phyloP scores from a whole-genome alignment of 2,113 vertebrate species.

The Sitta europaea region DNA sequence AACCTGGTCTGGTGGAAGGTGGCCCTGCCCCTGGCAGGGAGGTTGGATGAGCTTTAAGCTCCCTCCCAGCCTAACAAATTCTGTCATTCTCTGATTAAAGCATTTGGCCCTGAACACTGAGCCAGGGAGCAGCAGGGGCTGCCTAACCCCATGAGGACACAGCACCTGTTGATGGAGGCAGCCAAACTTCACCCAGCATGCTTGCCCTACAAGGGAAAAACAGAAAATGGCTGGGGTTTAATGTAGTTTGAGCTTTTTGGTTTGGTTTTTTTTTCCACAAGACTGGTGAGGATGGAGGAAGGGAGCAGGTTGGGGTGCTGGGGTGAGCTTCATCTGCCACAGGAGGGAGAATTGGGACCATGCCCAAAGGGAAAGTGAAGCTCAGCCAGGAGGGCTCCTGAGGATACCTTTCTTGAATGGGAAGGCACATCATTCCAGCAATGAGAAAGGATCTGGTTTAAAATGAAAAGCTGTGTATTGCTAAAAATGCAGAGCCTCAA shows the following conservation, averaged over 20 bases:
- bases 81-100: neutral
- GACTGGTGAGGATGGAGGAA: neutral
- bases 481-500: neutral
- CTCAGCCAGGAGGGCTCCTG: neutral
- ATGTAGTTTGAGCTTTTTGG: neutral
- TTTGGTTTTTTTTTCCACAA: no score
- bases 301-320: neutral
- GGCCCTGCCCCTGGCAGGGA: neutral
- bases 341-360: neutral
- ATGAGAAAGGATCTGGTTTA: neutral
- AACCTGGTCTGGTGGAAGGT: neutral
- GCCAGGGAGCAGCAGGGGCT: neutral
- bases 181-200: neutral
- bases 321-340: neutral
- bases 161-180: neutral
- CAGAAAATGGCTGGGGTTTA: neutral
- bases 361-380: neutral
- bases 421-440: neutral
- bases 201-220: neutral
- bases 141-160: accelerated
- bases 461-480: neutral
- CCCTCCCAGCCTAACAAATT: neutral
- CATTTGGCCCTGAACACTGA: neutral
- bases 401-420: neutral
- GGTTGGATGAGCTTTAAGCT: neutral